A percentile compares a stretch with the other conserved stretches of the same genome.
These are phyloP conservation scores for Heliconius eleuchia DNA, from an alignment of 1,140 invertebrate genomes.

Conservation along the genomic window DNA sequence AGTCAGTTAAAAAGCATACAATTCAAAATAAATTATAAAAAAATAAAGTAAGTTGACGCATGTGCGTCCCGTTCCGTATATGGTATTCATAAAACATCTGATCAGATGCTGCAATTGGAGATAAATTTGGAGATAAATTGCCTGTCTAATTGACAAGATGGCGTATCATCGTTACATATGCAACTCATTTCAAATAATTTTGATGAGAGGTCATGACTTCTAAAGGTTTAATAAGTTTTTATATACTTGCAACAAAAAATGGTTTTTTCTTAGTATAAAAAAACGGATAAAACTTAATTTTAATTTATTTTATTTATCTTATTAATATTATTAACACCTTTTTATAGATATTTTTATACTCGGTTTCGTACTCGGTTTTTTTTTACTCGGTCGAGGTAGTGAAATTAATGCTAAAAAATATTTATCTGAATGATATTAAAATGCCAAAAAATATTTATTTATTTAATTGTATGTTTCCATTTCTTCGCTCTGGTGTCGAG, in stretches of 20 bases:
- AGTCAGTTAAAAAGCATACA: too few species aligned
- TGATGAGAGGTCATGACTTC: background rate
- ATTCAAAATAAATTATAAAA: background rate
- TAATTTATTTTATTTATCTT: background rate
- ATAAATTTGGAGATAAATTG: background rate
- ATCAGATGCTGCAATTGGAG: background rate
- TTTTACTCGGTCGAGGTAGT: too few species aligned
- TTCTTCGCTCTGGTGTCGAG: too few species aligned
- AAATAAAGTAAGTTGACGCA: background rate
- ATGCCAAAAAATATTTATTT: too few species aligned
- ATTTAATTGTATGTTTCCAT: too few species aligned
- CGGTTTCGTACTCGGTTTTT: too few species aligned
- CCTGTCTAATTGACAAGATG: background rate
- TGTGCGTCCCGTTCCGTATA: background rate
- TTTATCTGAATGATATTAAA: too few species aligned
- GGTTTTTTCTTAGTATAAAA: too few species aligned
- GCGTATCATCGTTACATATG: background rate
- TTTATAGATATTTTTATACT: too few species aligned
- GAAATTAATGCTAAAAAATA: too few species aligned
- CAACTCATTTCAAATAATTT: background rate
- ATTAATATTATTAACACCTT: too few species aligned
- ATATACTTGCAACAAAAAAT: background rate
- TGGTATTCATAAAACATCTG: conserved; percentile 10
- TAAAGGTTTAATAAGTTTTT: background rate
- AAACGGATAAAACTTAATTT: background rate